Percentiles rank a stretch among this genome's conserved stretches.
phyloP scores from a whole-genome alignment of 2,797 vertebrate species.

The Geotria australis region DNA sequence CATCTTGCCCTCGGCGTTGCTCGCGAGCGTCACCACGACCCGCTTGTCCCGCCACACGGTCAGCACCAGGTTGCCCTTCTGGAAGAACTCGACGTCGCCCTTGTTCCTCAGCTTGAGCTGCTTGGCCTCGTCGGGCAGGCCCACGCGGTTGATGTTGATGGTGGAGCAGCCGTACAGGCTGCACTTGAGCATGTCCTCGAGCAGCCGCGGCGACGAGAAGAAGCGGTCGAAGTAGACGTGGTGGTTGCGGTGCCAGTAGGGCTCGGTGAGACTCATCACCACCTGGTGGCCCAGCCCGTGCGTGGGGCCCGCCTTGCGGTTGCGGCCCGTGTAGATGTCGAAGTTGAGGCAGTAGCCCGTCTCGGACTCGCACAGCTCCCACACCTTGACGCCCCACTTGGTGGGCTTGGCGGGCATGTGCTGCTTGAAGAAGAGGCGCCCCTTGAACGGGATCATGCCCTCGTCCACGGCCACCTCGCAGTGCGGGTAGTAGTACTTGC shows the following conservation, averaged over 20 bases:
- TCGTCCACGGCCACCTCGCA: constrained; percentile 29
- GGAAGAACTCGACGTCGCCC: constrained; percentile 36
- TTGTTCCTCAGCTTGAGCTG: constrained; percentile 23
- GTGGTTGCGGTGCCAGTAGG: constrained; percentile 26
- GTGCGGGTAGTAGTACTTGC: constrained; percentile 25
- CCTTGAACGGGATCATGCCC: constrained; percentile 18
- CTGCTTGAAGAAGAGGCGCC: constrained; percentile 24
- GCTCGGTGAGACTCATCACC: constrained; percentile 21
- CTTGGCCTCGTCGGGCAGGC: constrained; percentile 24
- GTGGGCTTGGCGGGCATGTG: constrained; percentile 31
- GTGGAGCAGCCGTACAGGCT: constrained; percentile 28
- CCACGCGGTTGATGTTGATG: constrained; percentile 17
- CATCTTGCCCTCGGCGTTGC: constrained; percentile 9
- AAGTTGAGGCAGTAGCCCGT: constrained; percentile 34
- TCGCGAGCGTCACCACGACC: constrained; percentile 25
- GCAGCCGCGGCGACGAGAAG: constrained; percentile 26
- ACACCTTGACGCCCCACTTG: constrained; percentile 28
- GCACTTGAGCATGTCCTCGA: constrained; percentile 21
- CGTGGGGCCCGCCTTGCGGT: constrained; percentile 8
- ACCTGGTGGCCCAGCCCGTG: constrained; percentile 13
- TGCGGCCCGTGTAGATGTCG: constrained; percentile 18
- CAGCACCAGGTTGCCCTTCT: constrained; percentile 26
- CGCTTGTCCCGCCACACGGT: constrained; percentile 24
- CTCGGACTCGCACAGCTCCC: constrained; percentile 37
- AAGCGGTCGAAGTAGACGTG: constrained; percentile 36